A percentile compares a stretch with the other conserved stretches of the same genome.
Evolutionary conservation across 2,888 invertebrate species (phyloP).

Genomic region (Cecidostiba fungosa): DNA sequence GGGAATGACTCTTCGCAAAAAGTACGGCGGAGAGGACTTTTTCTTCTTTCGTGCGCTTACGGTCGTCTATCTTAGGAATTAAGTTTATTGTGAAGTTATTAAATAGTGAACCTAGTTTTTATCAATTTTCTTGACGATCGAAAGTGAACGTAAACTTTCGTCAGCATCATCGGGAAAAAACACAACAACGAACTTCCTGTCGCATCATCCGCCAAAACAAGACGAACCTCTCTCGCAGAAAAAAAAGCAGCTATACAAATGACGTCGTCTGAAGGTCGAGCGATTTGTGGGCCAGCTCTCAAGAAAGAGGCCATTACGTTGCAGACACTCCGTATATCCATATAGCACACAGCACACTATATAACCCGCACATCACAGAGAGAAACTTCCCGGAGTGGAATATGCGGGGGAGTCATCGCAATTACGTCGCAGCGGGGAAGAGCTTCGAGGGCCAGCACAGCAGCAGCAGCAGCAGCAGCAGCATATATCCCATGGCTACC

Average conservation of each 20-base stretch:
- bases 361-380: background rate
- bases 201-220: too few relatives aligned
- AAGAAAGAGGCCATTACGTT: background rate
- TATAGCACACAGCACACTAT: background rate
- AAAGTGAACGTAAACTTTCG: background rate
- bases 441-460: background rate
- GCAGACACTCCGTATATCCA: background rate
- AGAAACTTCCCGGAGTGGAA: constrained; percentile 2
- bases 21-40: too few relatives aligned
- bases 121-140: too few relatives aligned
- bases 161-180: too few relatives aligned
- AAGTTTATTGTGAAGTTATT: too few relatives aligned
- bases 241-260: background rate
- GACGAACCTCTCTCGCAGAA: background rate
- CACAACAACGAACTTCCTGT: too few relatives aligned
- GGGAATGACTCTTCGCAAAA: background rate
- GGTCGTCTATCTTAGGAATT: too few relatives aligned
- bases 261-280: constrained; percentile 23
- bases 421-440: background rate
- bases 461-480: too few relatives aligned
- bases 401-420: constrained; percentile 9
- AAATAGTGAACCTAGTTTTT: too few relatives aligned
- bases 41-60: too few relatives aligned
- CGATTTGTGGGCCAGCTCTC: constrained; percentile 23
- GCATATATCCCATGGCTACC: constrained; percentile 1